phyloP scores from a whole-genome alignment of 1,140 invertebrate species.

The Orussus abietinus region DNA sequence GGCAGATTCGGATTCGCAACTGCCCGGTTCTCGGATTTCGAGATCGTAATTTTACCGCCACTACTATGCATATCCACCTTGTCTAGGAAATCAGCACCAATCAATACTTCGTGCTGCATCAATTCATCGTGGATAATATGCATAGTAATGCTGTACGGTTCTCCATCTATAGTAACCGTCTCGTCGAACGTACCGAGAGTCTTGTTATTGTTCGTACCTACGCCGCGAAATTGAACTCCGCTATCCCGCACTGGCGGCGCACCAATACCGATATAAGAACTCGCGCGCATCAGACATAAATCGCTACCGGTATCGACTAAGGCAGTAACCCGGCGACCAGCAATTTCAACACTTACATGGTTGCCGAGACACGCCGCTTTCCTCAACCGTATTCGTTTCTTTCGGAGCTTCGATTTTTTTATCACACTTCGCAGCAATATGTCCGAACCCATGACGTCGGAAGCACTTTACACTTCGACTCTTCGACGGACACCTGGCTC shows the following conservation, averaged over 20 bases:
- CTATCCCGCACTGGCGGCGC: constrained; percentile 11
- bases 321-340: background rate
- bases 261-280: constrained; percentile 17
- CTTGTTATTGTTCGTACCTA: constrained; percentile 10
- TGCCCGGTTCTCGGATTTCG: background rate
- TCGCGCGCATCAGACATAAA: constrained; percentile 11
- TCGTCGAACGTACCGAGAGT: constrained; percentile 11
- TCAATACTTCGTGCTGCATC: constrained; percentile 13
- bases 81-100: constrained; percentile 19
- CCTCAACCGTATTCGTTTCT: constrained; percentile 13
- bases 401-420: constrained; percentile 4
- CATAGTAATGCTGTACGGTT: constrained; percentile 7
- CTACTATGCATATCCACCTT: constrained; percentile 2
- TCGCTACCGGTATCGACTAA: constrained; percentile 21
- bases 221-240: constrained; percentile 13
- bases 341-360: constrained; percentile 14
- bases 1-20: background rate
- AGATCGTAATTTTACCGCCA: constrained; percentile 2
- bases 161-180: constrained; percentile 13
- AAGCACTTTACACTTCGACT: constrained; percentile 18
- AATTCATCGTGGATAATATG: constrained; percentile 16
- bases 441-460: constrained; percentile 14
- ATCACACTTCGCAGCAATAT: constrained; percentile 12
- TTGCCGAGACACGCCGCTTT: background rate
- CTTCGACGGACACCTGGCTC: constrained; percentile 14